Base-by-base conservation (phyloP, 2,888 invertebrate genomes). In the Brenthis daphne region DNA sequence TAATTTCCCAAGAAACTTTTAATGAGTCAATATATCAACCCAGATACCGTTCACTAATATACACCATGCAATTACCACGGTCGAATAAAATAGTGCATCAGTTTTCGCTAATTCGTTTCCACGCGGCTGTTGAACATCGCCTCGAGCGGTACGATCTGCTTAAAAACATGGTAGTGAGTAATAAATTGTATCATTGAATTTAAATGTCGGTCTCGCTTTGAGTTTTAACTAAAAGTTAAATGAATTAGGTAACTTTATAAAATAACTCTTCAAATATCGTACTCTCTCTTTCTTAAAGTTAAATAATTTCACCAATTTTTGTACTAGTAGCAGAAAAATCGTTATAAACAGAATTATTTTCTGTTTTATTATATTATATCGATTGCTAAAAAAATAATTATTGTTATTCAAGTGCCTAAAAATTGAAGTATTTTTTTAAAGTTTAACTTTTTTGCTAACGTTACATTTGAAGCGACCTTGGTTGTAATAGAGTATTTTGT, bases 401-500 rank as follows among this genome's bases (percentile, higher is more conserved):
- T 8, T 43, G 1, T 43, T 43, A 8, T 11, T 43, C 11, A 43
- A 43, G 8, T 5, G 4, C 6, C 6, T 43, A 43, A 43, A 8
- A 43, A 43, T 43, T 8, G 8, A 8, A 43, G 37, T 43, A 43
- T 29, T 4, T 43, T 43, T 43, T 11, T 11, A 0, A 37, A 37
- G 2, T 43, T 56, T 1, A 55, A n/a, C 12, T 51, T 61, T 57
- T 61, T 50, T 70, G 65, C 63, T 65, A n/a, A 61, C 72, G 29
- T 29, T 72, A 65, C 67, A 50, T 64, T 33, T 64, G 51, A 16
- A 53, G 57, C 67, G 72, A 70, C 72, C 72, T 72, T 72, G 72
- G 67, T 37, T 57, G 61, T 69, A 72, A 72, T 72, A 65, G 65
- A 72, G 69, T 72, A 67, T 69, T 72, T 70, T 68, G 68, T 68